Evolutionary conservation across 92 coral and sea anemone species (phyloP), one percentile per base, ranked within the genome.

Genomic region (Muricea muricata): DNA sequence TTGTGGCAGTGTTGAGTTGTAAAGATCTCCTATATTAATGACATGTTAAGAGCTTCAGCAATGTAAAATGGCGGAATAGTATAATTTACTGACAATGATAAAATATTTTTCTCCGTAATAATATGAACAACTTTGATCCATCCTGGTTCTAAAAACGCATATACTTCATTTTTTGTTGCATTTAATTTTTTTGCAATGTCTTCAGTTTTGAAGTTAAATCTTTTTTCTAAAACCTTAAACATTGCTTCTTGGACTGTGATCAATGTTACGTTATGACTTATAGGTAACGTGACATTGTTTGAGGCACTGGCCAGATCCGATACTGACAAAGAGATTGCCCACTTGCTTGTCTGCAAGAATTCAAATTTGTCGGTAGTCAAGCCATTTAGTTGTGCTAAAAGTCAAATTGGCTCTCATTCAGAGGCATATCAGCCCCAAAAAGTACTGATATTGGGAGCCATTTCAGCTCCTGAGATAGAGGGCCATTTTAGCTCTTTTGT

Each of bases 31-130:
- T n/a, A n/a, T n/a, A 34, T 15, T 39, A 55, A 42, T 12, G 83
- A 6, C 71, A 78, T 78, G 71, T 78, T 78, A 20, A 78, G 70
- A 28, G 83, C 39, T 78, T 55, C 30, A 57, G 83, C 83, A 45
- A 78, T 78, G 71, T 57, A 78, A 55, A 34, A 56, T 23, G 83
- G 69, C 7, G 83, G 71, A 55, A 58, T 78, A 0, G 29, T 57
- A 37, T 78, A 78, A 25, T 32, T 57, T 55, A 17, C 34, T 35
- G 46, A 31, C 28, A 78, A 56, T 13, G 50, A 15, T 21, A 32
- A n/a, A 57, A 78, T 55, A 78, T 29, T 78, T 39, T 78, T 78
- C 35, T 78, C 31, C 46, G 83, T 78, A 12, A 78, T 78, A 39
- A 35, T 50, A 78, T 57, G 24, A 42, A 78, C 83, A 21, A 78